A percentile compares a stretch with the other conserved stretches of the same genome.
Conservation (phyloP, 2,888 invertebrate species). For the Melieria picta region DNA sequence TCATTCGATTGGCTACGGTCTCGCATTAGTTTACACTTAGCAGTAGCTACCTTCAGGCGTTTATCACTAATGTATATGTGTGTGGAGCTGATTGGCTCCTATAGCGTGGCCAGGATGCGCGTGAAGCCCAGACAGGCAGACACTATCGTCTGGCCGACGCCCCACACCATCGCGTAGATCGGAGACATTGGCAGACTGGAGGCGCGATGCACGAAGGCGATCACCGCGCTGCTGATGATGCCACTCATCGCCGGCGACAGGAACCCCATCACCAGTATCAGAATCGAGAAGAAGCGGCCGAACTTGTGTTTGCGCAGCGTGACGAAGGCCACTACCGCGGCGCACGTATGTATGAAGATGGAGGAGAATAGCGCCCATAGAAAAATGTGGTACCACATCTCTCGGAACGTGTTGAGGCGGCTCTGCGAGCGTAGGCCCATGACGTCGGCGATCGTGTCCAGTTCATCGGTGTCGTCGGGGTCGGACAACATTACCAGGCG, state of each 20-base stretch:
- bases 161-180: conserved; percentile 93
- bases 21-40: no score
- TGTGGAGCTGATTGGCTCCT: conserved; percentile 58
- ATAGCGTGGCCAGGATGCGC: conserved; percentile 90
- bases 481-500: conserved; percentile 59
- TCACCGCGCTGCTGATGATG: conserved; percentile 88
- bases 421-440: conserved; percentile 74
- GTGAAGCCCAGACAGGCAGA: conserved; percentile 93
- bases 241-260: conserved; percentile 89
- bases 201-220: conserved; percentile 93
- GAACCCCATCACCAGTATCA: conserved; percentile 89
- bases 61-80: conserved; percentile 32
- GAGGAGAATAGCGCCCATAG: conserved; percentile 96
- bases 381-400: conserved; percentile 98
- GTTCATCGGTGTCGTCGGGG: conserved; percentile 66
- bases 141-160: conserved; percentile 90
- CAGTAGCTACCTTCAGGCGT: conserved; percentile 6
- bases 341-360: conserved; percentile 90
- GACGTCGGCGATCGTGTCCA: conserved; percentile 77
- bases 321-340: conserved; percentile 89
- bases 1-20: no score
- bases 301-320: conserved; percentile 93
- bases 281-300: conserved; percentile 91
- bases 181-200: conserved; percentile 90
- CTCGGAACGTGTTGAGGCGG: conserved; percentile 78